A percentile compares a stretch with the other conserved stretches of the same genome.
Evolutionary conservation across 1,140 invertebrate species (phyloP).

Genomic region (Venturia canescens): DNA sequence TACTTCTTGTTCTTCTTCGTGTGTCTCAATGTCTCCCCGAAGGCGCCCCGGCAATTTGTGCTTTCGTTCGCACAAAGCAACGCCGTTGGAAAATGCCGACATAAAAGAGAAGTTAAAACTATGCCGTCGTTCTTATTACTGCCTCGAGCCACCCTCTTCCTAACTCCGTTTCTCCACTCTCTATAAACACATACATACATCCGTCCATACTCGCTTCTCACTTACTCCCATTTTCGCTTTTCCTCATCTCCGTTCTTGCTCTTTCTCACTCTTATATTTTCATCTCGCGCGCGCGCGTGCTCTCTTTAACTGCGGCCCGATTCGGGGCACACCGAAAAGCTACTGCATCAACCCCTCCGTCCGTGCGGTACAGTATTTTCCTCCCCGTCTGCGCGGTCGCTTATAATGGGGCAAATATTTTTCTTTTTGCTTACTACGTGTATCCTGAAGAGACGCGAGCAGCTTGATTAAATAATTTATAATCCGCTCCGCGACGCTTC

Average conservation of each 20-base stretch:
- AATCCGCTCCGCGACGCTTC: conserved; percentile 9
- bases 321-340: neutral
- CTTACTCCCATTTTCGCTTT: conserved; percentile 52
- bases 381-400: neutral
- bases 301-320: neutral
- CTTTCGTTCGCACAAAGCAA: conserved; percentile 77
- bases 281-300: conserved; percentile 20
- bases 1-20: conserved; percentile 41
- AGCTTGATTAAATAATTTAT: conserved; percentile 57
- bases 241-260: conserved; percentile 51
- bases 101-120: conserved; percentile 79
- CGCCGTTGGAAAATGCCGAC: conserved; percentile 70
- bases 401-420: conserved; percentile 55
- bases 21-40: conserved; percentile 77
- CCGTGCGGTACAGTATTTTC: neutral
- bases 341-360: conserved; percentile 8
- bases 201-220: conserved; percentile 10
- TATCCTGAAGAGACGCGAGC: conserved; percentile 36
- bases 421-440: conserved; percentile 37
- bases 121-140: conserved; percentile 78
- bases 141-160: conserved; percentile 71
- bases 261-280: conserved; percentile 34
- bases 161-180: conserved; percentile 52
- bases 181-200: neutral
- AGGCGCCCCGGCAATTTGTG: conserved; percentile 76